A percentile compares a stretch with the other conserved stretches of the same genome.
Conservation (phyloP, 2,113 vertebrate genomes). For the Tricholaema leucomelas region DNA sequence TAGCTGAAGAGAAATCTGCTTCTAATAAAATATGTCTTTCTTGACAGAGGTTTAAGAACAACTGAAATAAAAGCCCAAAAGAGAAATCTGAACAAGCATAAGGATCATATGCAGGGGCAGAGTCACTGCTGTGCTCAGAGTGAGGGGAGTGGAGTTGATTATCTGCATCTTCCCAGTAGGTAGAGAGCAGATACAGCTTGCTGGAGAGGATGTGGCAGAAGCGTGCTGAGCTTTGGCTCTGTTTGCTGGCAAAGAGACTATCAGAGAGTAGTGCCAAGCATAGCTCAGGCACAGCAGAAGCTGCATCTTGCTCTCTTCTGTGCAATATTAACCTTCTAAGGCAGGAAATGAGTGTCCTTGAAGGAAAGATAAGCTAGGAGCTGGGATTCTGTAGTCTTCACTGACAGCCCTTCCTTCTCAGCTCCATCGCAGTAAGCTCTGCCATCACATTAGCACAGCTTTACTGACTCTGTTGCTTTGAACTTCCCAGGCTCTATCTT, state of each 20-base stretch:
- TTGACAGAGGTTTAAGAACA: not conserved
- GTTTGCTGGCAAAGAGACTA: not conserved
- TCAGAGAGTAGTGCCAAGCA: not conserved
- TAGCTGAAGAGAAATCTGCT: not conserved
- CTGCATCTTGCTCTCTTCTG: not conserved
- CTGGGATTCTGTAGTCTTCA: not conserved
- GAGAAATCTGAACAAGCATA: not conserved
- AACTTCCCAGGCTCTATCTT: not conserved
- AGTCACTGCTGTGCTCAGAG: not conserved
- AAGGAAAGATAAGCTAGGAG: not conserved
- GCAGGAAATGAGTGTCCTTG: not conserved
- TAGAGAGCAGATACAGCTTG: not conserved
- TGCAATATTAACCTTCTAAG: not conserved
- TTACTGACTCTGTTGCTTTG: not conserved
- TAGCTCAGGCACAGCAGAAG: slow-evolving; percentile 23
- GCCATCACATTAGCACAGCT: not conserved
- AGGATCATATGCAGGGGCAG: not conserved
- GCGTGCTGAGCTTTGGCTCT: not conserved
- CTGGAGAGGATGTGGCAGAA: slow-evolving; percentile 37
- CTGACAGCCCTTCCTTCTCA: not conserved
- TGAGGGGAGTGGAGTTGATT: not conserved
- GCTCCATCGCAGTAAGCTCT: not conserved
- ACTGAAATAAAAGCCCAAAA: not conserved
- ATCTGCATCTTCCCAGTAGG: slow-evolving; percentile 16
- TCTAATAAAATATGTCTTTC: not conserved